Evolutionary conservation across 2,797 vertebrate species (phyloP), one percentile per base, ranked within the genome.

Genomic region (Melanotaenia nigrans): DNA sequence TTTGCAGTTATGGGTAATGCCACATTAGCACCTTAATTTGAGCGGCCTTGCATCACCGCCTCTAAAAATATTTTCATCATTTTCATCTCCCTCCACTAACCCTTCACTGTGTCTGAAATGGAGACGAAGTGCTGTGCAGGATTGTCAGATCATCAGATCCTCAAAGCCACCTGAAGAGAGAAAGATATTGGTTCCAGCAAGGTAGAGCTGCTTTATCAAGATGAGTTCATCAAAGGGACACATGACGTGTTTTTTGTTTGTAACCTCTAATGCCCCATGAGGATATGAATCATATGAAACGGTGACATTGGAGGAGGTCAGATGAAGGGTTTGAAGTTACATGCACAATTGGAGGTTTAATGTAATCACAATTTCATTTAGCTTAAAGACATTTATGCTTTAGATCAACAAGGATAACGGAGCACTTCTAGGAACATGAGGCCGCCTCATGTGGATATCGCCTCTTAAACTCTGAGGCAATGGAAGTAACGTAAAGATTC

Each of bases 11-110:
- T 81, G 80, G 83, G 81, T 72, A 66, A 89, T 67, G 81, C 85
- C 81, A 90, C 90, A 93, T 94, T 92, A 93, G 68, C 82, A 71
- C 74, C 79, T 75, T 93, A 93, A 94, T 93, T 92, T 69, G 59
- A 90, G 87, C 67, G 81, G 88, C 84, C 85, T 89, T 87, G 91
- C 93, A 90, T 90, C 81, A 75, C 76, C 86, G 83, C 75, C 72
- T 92, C 86, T 64, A 58, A 90, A 92, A 93, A 92, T 90, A 89
- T 93, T 90, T 90, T 87, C 82, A 87, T 87, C 81, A 71, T 83
- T 85, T 79, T 63, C 61, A 61, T 74, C 38, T 73, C 65, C 77
- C 77, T 68, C 71, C 62, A 28, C 58, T 69, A 68, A 76, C 68
- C 30, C 60, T 71, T 59, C 40, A 22, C 79, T 68, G 57, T 84